Evolutionary conservation across 2,888 invertebrate species (phyloP).

Genomic region (Nemapogon koenigi): DNA sequence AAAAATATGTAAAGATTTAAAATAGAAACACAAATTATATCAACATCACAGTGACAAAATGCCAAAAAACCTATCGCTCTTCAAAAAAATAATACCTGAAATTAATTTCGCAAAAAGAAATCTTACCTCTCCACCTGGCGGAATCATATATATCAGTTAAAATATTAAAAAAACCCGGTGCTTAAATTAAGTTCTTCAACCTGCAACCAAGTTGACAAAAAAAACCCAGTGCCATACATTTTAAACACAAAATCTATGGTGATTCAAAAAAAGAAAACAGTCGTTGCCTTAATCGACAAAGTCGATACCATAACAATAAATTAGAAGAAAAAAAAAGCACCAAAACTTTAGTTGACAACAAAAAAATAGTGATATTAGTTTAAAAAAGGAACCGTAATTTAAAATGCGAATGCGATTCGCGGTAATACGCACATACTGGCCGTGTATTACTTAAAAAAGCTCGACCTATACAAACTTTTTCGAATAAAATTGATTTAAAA

Average conservation of each 20-base stretch:
- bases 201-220: conserved; percentile 42
- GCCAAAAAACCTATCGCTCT: conserved; percentile 55
- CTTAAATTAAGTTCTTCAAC: conserved; percentile 15
- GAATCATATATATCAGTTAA: conserved; percentile 56
- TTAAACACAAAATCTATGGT: conserved; percentile 40
- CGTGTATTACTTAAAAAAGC: conserved; percentile 39
- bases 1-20: conserved; percentile 35
- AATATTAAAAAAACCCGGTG: conserved; percentile 26
- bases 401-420: conserved; percentile 53
- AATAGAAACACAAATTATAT: conserved; percentile 33
- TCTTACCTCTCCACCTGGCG: conserved; percentile 46
- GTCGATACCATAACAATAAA: too few relatives aligned
- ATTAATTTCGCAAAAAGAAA: conserved; percentile 57
- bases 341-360: conserved; percentile 22
- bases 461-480: conserved; percentile 18
- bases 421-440: conserved; percentile 26
- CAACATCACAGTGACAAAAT: conserved; percentile 56
- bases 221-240: conserved; percentile 44
- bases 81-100: conserved; percentile 58
- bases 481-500: conserved; percentile 24
- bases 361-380: conserved; percentile 38
- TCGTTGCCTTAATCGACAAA: conserved; percentile 55
- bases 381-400: conserved; percentile 19
- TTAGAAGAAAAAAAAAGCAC: conserved; percentile 18
- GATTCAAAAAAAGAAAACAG: conserved; percentile 23